Evolutionary conservation across 2,113 vertebrate species (phyloP), one percentile per base, ranked within the genome.

Genomic region (Pristiophorus japonicus): DNA sequence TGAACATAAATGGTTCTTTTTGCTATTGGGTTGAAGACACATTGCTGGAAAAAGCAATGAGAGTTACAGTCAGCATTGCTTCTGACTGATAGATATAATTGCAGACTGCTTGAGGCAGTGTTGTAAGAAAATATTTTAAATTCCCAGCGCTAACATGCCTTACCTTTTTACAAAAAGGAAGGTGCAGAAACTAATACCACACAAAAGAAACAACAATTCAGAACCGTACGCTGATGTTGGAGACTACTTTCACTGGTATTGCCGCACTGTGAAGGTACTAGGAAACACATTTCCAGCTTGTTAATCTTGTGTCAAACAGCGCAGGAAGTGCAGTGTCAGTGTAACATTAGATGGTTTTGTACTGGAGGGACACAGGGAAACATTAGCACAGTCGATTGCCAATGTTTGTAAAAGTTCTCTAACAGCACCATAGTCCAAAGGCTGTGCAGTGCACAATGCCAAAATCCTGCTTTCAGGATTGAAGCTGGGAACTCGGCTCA

Each of bases 361-460:
- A 70, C 22, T 27, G 16, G 63, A 94, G 45, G 66, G 66, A 65
- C 73, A 38, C 93, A 94, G 66, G 93, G 66, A 94, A 94, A 94
- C 66, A 94, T 94, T 94, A 70, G 66, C 93, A 73, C 66, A 94
- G 66, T 94, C 22, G 12, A 27, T 94, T 73, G 66, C 93, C 93
- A 94, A 94, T 94, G 93, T 94, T 94, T 94, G 73, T 94, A 73
- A 70, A 94, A 94, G 93, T 94, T 94, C 70, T 51, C 66, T 51
- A 70, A 51, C 66, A 94, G 93, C 30, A 51, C 66, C 45, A 93
- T 70, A 27, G 42, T 94, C 66, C 93, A 45, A 94, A 94, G 27
- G 27, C 93, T 94, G 65, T 51, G 47, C 51, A 14, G 11, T 59
- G 45, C 93, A 73, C 93, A 51, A 51, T 94, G 66, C 93, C 93